Evolutionary conservation across 2,113 vertebrate species (phyloP).

Genomic region (Microcebus griseorufus): DNA sequence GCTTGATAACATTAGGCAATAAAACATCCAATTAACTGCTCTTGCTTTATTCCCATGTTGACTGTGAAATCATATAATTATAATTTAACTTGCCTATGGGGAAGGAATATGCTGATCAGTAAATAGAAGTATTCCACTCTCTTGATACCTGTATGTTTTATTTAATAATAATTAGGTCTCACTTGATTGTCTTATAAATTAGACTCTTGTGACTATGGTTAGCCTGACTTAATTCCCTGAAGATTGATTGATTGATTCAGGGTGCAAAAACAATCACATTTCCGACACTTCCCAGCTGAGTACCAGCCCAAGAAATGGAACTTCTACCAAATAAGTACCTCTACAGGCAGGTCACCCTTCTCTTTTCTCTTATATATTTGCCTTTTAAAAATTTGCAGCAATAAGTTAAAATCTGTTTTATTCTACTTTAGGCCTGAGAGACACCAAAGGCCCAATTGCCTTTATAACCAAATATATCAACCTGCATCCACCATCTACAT

Average conservation of each 20-base stretch:
- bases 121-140: conserved; percentile 60
- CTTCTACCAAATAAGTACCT: neutral
- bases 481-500: neutral
- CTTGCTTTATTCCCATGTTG: conserved; percentile 68
- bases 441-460: neutral
- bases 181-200: conserved; percentile 59
- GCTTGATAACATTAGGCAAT: conserved; percentile 34
- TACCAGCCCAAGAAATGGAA: neutral
- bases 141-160: conserved; percentile 63
- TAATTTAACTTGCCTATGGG: conserved; percentile 67
- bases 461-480: neutral
- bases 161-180: conserved; percentile 71
- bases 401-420: neutral
- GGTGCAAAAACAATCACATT: neutral
- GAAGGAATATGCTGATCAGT: conserved; percentile 67
- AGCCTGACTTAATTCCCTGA: neutral
- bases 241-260: neutral
- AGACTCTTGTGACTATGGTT: neutral
- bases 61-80: conserved; percentile 70
- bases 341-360: neutral
- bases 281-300: neutral
- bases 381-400: neutral
- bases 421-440: neutral
- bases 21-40: conserved; percentile 64
- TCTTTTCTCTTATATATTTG: neutral